phyloP scores from a whole-genome alignment of 2,113 vertebrate genomes.

The Ammospiza caudacuta region DNA sequence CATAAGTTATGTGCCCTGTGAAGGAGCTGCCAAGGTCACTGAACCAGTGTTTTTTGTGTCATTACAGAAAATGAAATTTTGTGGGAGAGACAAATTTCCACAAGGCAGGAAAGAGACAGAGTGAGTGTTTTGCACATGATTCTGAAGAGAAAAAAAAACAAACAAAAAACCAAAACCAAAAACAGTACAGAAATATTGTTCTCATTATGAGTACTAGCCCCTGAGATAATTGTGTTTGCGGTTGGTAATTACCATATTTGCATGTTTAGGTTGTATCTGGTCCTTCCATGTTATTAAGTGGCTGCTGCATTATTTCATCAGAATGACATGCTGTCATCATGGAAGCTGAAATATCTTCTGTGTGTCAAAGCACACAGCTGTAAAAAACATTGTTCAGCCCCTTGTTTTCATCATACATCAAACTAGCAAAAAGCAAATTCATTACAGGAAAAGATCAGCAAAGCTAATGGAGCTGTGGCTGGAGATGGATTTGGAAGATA shows the following conservation, averaged over 20 bases:
- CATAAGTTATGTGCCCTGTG: not conserved
- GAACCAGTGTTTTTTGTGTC: not conserved
- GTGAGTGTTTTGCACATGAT: not conserved
- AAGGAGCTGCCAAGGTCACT: slow-evolving; percentile 49
- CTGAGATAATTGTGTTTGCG: slow-evolving; percentile 63
- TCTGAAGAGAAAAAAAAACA: not conserved
- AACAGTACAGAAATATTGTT: slow-evolving; percentile 27
- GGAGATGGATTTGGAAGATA: not conserved
- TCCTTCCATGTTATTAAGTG: slow-evolving; percentile 38
- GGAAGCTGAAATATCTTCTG: not conserved
- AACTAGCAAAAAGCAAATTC: not conserved
- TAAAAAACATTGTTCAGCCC: not conserved
- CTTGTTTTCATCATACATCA: not conserved
- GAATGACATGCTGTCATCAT: not conserved
- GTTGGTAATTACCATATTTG: slow-evolving; percentile 52
- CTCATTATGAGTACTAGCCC: slow-evolving; percentile 15
- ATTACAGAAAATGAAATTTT: slow-evolving; percentile 52
- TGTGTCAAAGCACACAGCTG: not conserved
- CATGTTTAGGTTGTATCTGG: slow-evolving; percentile 40
- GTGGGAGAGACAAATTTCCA: slow-evolving; percentile 47
- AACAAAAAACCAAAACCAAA: not conserved
- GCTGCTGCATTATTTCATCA: slow-evolving; percentile 46
- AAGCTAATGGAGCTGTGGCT: not conserved
- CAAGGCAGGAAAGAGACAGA: slow-evolving; percentile 10
- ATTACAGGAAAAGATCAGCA: not conserved